Base-by-base conservation (phyloP, 2,888 invertebrate genomes). In the Nomada fabriciana region DNA sequence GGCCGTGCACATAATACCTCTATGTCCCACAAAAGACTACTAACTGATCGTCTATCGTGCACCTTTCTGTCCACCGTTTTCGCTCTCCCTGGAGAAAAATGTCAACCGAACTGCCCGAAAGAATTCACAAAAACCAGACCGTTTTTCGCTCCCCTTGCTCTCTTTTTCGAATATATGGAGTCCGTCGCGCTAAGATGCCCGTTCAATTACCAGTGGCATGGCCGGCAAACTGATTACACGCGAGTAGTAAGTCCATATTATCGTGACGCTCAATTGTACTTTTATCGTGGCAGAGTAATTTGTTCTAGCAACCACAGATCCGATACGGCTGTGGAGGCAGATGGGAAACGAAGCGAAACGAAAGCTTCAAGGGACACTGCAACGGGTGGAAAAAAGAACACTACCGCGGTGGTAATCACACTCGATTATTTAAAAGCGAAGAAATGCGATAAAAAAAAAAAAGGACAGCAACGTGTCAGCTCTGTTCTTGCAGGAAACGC, bases 41-140 rank as follows among this genome's bases (percentile, higher is more conserved):
- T 85, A 63, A 79, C 86, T 73, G 75, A 76, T 83, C 86, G 79
- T 88, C 85, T 83, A 85, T 87, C 88, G 88, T 80, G 75, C 81
- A 71, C 76, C 76, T 77, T 85, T 79, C 81, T 53, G 72, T 84
- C 76, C 73, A 53, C 29, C 47, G 60, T 76, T 69, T 43, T 53
- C 67, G 55, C 50, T 55, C 25, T 20, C 50, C 59, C 64, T 63
- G 23, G 65, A 18, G 67, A 59, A 50, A 43, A 43, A 78, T 67
- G 61, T 50, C 53, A 42, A 36, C 29, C 43, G 61, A 50, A 25
- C 53, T 2, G 11, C 0, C 23, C 47, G 80, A 60, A 79, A 55
- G 57, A 57, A 61, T 10, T 43, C 52, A 13, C 29, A n/a, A 5
- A 15, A 50, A 23, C 3, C 4, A 1, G 20, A 7, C 43, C 11